Conservation (phyloP, 2,888 invertebrate genomes). For the Graphium colonna region DNA sequence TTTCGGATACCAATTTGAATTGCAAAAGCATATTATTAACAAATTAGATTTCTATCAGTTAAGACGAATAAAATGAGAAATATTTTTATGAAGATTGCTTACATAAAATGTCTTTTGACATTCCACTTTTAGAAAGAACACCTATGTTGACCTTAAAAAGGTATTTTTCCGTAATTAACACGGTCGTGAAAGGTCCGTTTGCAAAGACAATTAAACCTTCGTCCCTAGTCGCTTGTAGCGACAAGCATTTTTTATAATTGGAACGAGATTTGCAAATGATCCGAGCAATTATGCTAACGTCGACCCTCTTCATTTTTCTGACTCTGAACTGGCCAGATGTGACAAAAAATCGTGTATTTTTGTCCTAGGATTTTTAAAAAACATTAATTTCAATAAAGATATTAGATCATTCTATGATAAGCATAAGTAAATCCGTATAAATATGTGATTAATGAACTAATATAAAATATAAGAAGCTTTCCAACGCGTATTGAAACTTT, state of each 20-base stretch:
- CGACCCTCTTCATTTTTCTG: conserved; percentile 74
- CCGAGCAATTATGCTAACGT: conserved; percentile 75
- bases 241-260: conserved; percentile 68
- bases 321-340: conserved; percentile 43
- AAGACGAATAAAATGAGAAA: too few species aligned
- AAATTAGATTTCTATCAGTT: too few species aligned
- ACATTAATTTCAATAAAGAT: not conserved
- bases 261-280: conserved; percentile 72
- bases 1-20: too few species aligned
- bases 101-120: not conserved
- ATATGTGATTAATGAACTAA: not conserved
- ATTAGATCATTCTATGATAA: not conserved
- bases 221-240: conserved; percentile 56
- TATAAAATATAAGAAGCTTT: not conserved
- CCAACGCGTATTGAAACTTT: not conserved
- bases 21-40: too few species aligned
- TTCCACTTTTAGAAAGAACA: too few species aligned
- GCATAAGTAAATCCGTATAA: too few species aligned
- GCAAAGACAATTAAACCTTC: conserved; percentile 29
- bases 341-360: conserved; percentile 45
- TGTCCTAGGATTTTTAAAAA: not conserved
- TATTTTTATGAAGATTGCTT: too few species aligned
- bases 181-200: conserved; percentile 7
- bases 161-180: not conserved
- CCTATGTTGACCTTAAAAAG: too few species aligned